Conservation (phyloP, 2,797 vertebrate species). For the Myotis findleyi region DNA sequence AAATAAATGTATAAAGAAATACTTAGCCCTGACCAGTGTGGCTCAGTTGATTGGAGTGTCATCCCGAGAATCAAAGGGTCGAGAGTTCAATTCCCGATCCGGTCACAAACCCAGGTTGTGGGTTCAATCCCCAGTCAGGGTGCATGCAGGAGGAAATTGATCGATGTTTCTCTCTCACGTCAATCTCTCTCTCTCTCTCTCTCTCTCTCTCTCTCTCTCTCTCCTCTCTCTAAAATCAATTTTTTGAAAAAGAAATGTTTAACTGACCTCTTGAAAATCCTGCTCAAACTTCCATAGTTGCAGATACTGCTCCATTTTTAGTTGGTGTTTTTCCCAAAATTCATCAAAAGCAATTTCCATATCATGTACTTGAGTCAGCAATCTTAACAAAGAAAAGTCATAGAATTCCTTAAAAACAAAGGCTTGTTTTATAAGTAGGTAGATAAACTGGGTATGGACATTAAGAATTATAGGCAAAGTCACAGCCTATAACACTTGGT, state of each 20-base stretch:
- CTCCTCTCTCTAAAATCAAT: background rate
- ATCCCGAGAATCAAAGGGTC: background rate
- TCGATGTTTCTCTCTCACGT: background rate
- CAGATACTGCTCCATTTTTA: constrained; percentile 97
- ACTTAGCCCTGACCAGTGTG: background rate
- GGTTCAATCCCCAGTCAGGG: background rate
- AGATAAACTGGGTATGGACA: background rate
- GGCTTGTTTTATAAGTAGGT: background rate
- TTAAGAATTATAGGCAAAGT: constrained; percentile 37
- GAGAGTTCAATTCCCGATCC: background rate
- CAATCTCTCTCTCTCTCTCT: no score
- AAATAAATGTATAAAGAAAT: background rate
- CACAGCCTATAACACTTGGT: background rate
- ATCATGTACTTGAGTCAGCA: constrained; percentile 94
- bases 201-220: background rate
- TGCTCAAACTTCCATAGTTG: constrained; percentile 96
- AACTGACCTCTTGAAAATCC: constrained; percentile 94
- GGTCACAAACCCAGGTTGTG: background rate
- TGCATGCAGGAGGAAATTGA: background rate
- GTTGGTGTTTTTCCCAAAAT: constrained; percentile 98
- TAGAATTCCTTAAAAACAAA: constrained; percentile 40
- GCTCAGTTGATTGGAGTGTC: background rate
- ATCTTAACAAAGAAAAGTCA: constrained; percentile 86
- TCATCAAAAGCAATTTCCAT: constrained; percentile 99
- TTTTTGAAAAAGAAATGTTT: background rate